Base-by-base conservation (phyloP, 2,888 invertebrate species). In the Danaus chrysippus region DNA sequence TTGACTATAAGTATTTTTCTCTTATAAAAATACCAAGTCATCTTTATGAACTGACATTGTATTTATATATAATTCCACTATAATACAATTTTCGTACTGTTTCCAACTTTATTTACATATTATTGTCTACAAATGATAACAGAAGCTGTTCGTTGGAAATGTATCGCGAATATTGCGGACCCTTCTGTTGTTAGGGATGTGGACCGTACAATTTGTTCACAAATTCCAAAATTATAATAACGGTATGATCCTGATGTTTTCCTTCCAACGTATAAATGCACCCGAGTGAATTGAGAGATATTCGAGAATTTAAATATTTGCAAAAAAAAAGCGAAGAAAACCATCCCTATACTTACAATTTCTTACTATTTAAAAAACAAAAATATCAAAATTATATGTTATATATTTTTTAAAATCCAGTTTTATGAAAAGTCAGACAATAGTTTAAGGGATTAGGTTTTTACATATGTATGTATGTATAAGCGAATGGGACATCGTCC, bases 141-240 rank as follows among this genome's bases (percentile, higher is more conserved):
- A 34, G 23, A 34, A 34, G 23, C 23, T 34, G 49, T 49, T 49
- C 49, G 17, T 17, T 49, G 49, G 15, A 17, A 49, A 49, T 49
- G 49, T 49, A 49, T 49, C 49, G 49, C 49, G 17, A 49, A 49
- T 49, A 17, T 49, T 49, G 49, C 17, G 49, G 49, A 17, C 49
- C 49, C 49, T 49, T 49, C 49, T 10, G 49, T 17, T 49, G 49
- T 49, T 17, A 49, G 49, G 49, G 11, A 49, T 10, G 49, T 49
- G 49, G 49, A 49, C 49, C 49, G 23, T 34, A 34, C 23, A 15
- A 49, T 49, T 49, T 49, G 49, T 49, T 49, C 17, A 49, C 49
- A 49, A 49, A 49, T 49, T 49, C 49, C 15, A 15, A 9, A 49
- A 49, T 49, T 49, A 49, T 49, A 49, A 49, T 49, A 49, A 15